phyloP scores from a whole-genome alignment of 2,113 vertebrate genomes.

The Machaerirhynchus nigripectus region DNA sequence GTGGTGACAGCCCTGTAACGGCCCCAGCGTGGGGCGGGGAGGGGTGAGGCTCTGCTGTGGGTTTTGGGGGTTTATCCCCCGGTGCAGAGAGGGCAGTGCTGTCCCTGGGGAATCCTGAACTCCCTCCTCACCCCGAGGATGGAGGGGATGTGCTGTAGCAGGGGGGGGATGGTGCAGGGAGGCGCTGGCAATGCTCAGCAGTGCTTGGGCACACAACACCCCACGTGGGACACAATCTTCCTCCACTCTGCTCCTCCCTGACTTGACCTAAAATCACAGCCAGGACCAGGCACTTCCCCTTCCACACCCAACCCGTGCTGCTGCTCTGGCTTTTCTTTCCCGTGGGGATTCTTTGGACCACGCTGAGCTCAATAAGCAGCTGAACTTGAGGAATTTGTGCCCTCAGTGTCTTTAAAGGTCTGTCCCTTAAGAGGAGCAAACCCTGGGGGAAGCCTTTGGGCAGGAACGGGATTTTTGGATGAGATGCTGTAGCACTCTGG shows the following conservation, averaged over 20 bases:
- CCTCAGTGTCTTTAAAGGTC: background rate
- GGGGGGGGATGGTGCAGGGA: background rate
- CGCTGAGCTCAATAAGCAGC: background rate
- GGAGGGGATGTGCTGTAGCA: no score
- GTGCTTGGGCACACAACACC: background rate
- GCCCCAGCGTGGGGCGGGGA: fast-evolving
- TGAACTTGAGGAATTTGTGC: background rate
- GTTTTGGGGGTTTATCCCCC: background rate
- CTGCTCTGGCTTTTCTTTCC: background rate
- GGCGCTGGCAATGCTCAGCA: background rate
- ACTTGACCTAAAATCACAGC: background rate
- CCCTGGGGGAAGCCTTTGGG: fast-evolving
- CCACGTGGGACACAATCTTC: background rate
- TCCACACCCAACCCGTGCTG: background rate
- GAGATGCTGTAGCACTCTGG: background rate
- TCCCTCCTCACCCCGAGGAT: background rate
- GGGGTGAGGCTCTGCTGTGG: background rate
- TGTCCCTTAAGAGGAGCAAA: background rate
- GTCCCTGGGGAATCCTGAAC: background rate
- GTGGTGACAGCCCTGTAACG: fast-evolving
- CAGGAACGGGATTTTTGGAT: background rate
- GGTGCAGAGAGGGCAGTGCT: background rate
- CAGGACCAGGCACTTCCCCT: background rate
- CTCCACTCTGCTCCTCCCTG: fast-evolving
- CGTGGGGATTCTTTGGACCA: fast-evolving